Evolutionary conservation across 2,888 invertebrate genomes (phyloP).

Genomic region (Spatulosminthurus flaviceps): DNA sequence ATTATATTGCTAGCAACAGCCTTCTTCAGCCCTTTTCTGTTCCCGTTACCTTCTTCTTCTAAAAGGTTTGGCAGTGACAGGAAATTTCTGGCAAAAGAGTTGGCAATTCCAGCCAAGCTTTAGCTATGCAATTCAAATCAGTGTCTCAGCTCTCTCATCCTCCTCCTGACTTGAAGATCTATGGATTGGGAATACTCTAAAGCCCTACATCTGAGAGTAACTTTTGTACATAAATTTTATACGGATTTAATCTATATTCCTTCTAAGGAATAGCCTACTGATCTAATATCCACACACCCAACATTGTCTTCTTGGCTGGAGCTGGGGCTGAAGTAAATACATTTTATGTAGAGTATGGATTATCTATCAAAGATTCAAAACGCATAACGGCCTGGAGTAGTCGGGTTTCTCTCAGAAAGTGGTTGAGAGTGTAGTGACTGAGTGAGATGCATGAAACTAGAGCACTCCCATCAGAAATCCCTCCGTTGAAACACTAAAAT

Average conservation of each 20-base stretch:
- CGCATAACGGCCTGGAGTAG: no score
- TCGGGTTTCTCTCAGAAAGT: no score
- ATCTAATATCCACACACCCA: not conserved
- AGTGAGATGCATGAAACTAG: not conserved
- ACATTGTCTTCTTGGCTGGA: not conserved
- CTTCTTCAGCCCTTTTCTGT: not conserved
- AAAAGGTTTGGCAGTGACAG: not conserved
- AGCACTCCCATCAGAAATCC: not conserved
- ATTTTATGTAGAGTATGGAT: not conserved
- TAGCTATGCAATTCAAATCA: conserved; percentile 15
- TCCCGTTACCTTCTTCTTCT: not conserved
- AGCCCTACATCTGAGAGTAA: not conserved
- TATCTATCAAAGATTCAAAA: conserved; percentile 5
- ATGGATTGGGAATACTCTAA: no score
- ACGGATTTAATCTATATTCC: conserved; percentile 2
- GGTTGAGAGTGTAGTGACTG: no score
- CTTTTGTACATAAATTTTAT: conserved; percentile 5
- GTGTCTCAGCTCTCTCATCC: no score
- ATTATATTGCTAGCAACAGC: not conserved
- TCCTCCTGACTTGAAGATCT: no score
- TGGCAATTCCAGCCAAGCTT: not conserved
- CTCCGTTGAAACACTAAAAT: not conserved
- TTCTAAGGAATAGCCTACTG: not conserved
- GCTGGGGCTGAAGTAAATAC: no score
- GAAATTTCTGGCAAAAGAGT: not conserved